Base-by-base conservation (phyloP, 2,113 vertebrate genomes). In the Ornithorhynchus anatinus region DNA sequence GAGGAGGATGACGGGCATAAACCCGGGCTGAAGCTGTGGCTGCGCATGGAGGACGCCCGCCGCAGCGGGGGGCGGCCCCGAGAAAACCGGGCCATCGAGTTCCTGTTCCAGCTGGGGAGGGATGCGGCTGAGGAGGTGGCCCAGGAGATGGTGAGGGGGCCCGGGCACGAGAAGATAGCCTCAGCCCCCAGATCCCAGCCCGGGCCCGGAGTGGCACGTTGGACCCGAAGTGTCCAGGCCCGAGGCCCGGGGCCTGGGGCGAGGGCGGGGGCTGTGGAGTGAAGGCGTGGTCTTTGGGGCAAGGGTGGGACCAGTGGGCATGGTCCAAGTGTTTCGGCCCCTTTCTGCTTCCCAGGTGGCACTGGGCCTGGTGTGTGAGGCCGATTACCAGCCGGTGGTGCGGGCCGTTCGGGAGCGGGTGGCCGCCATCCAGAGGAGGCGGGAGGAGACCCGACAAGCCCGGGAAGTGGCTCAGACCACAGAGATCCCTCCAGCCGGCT, bases 41-140 rank as follows among this genome's bases (percentile, higher is more conserved):
- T 99, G 69, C 94, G 97, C 59, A 96, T 99, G 95, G 97, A 98
- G 0, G 96, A 97, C 72, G 92, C 91, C 0, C 96, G 97, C 88
- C 97, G 97, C 48, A 94, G 96, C 15, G 94, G 96, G 0, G 97
- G 97, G 14, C 97, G 96, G 60, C 97, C 97, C 75, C 95, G 98
- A 80, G 97, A 98, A 92, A 99, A 99, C 92, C 97, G 97, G 0
- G 97, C 97, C 86, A 96, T 99, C 1, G 97, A 99, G 89, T 99
- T 99, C 88, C 91, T 96, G 50, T 99, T 99, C 0, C 96, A 99
- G 77, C 91, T 99, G 31, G 96, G 97, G 87, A 97, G 95, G 80
- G 97, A 98, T 0, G 93, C 96, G 19, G 96, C 97, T 0, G 97
- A 99, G 88, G 96, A 98, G 86, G 97, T 98, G 91, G 94, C 96